Evolutionary conservation across 2,888 invertebrate species (phyloP).

Genomic region (Saturnia pavonia): DNA sequence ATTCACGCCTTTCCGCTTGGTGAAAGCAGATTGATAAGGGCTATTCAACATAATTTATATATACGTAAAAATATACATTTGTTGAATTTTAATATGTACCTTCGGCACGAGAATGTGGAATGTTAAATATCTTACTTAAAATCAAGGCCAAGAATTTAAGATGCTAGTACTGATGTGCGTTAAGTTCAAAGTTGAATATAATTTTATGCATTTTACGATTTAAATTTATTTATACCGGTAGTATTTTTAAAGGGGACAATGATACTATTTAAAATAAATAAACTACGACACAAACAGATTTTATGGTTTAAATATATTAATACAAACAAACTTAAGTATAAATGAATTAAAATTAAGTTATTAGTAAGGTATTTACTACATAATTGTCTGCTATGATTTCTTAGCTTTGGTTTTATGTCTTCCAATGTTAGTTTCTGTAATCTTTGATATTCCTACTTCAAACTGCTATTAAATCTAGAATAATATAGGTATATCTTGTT

Average conservation of each 20-base stretch:
- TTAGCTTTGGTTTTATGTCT: too few relatives aligned
- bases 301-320: background rate
- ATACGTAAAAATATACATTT: slow-evolving; percentile 9
- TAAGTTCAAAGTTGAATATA: background rate
- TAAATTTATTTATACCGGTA: background rate
- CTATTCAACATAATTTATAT: background rate
- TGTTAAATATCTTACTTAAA: background rate
- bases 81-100: slow-evolving; percentile 10
- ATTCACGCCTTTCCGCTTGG: slow-evolving; percentile 11
- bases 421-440: too few relatives aligned
- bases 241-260: background rate
- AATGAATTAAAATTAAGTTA: too few relatives aligned
- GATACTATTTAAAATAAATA: background rate
- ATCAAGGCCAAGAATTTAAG: background rate
- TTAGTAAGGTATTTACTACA: too few relatives aligned
- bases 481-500: too few relatives aligned
- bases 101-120: background rate
- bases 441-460: too few relatives aligned
- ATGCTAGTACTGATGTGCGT: background rate
- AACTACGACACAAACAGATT: background rate
- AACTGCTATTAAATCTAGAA: too few relatives aligned
- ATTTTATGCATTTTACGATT: background rate
- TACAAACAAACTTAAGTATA: too few relatives aligned
- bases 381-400: too few relatives aligned
- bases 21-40: slow-evolving; percentile 13